Evolutionary conservation across 2,888 invertebrate genomes (phyloP).

Genomic region (Dusona sp.): DNA sequence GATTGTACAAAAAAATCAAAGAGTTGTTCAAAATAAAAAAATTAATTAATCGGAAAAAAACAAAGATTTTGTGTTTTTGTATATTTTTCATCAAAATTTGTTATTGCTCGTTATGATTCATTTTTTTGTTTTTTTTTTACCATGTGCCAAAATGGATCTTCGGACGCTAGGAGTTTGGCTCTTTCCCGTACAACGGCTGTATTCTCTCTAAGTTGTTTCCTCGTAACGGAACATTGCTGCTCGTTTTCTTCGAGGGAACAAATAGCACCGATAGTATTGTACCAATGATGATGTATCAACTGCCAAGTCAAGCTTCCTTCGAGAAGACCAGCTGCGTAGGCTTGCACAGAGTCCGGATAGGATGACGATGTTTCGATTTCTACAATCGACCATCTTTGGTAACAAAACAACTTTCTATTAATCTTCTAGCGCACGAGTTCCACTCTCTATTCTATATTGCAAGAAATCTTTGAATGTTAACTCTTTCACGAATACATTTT

Average conservation of each 20-base stretch:
- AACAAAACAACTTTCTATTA: not conserved
- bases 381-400: constrained; percentile 91
- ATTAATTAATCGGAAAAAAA: not conserved
- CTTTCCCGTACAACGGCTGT: constrained; percentile 87
- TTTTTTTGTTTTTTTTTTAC: constrained; percentile 80
- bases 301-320: constrained; percentile 94
- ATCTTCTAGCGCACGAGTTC: not conserved
- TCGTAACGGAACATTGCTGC: constrained; percentile 87
- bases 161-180: constrained; percentile 85
- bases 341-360: constrained; percentile 92
- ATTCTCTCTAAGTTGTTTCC: constrained; percentile 88
- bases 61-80: not conserved
- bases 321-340: constrained; percentile 93
- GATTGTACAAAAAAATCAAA: not conserved
- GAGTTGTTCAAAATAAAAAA: not conserved
- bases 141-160: constrained; percentile 94
- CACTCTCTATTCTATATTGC: not conserved
- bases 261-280: constrained; percentile 87
- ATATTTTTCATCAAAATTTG: not conserved
- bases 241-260: constrained; percentile 77
- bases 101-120: not conserved
- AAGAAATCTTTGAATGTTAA: not conserved
- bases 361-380: constrained; percentile 91
- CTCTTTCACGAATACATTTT: no score
- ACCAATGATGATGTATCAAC: constrained; percentile 92